Percentiles rank a stretch among this genome's conserved stretches.
Evolutionary conservation across 2,797 vertebrate species (phyloP).

Genomic region (Myotis daubentonii): DNA sequence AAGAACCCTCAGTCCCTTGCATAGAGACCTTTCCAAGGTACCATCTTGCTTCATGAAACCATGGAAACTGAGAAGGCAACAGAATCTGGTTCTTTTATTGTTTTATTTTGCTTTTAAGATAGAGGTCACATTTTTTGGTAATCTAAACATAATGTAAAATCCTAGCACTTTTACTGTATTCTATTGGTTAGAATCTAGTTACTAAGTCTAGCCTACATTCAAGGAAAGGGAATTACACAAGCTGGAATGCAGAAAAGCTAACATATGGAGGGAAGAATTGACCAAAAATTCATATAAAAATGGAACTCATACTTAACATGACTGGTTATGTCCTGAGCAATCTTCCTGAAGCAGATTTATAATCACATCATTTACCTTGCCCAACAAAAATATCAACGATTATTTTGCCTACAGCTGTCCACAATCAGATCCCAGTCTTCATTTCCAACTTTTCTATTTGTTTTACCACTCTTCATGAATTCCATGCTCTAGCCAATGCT

Average conservation of each 20-base stretch:
- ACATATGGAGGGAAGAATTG: neutral
- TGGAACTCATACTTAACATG: neutral
- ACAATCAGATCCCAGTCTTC: neutral
- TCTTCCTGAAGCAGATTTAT: neutral
- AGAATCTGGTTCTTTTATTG: neutral
- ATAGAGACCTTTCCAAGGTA: neutral
- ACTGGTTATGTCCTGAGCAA: neutral
- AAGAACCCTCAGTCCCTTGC: neutral
- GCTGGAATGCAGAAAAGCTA: neutral
- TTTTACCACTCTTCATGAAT: neutral
- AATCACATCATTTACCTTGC: neutral
- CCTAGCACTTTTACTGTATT: neutral
- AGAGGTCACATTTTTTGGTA: neutral
- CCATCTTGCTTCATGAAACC: neutral
- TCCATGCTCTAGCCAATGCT: neutral
- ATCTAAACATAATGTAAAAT: neutral
- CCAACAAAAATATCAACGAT: neutral
- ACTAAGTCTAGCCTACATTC: neutral
- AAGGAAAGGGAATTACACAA: neutral
- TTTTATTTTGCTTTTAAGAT: neutral
- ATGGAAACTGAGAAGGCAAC: neutral
- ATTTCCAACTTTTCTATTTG: constrained; percentile 47
- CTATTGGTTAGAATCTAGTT: neutral
- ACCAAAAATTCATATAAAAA: neutral
- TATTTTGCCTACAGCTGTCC: neutral